phyloP scores from a whole-genome alignment of 92 coral and sea anemone species.

The Muricea muricata region DNA sequence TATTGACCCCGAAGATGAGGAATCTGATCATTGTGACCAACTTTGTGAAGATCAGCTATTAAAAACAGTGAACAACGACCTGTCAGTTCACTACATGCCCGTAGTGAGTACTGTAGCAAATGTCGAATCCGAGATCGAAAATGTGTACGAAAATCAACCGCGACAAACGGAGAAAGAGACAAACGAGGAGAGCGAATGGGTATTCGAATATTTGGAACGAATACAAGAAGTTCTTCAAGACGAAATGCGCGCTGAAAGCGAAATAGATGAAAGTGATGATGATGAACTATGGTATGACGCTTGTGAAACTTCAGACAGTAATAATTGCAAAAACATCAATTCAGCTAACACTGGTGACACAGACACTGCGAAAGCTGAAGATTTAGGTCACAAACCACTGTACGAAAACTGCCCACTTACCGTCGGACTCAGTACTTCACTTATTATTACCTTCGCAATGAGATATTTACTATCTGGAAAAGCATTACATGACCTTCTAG shows the following conservation, averaged over 20 bases:
- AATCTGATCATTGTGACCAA: background rate
- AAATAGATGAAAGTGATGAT: background rate
- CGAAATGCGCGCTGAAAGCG: background rate
- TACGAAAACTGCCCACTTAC: conserved; percentile 48
- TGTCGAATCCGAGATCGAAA: background rate
- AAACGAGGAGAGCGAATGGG: background rate
- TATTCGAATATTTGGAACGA: background rate
- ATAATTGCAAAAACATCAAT: background rate
- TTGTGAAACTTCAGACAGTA: background rate
- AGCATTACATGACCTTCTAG: conserved; percentile 56
- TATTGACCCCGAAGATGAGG: background rate
- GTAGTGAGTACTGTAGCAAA: background rate
- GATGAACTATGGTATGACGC: conserved; percentile 12
- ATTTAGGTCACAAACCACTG: background rate
- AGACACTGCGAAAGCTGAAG: background rate
- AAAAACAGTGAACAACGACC: background rate
- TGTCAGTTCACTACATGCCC: background rate
- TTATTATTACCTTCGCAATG: conserved; percentile 13
- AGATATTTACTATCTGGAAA: conserved; percentile 18
- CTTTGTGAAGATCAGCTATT: background rate
- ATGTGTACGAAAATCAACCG: background rate
- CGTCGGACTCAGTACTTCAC: conserved; percentile 51
- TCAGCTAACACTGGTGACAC: background rate
- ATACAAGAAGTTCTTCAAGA: background rate
- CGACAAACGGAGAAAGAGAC: background rate